Conservation (phyloP, 2,888 invertebrate species). For the Cosmia pyralina region DNA sequence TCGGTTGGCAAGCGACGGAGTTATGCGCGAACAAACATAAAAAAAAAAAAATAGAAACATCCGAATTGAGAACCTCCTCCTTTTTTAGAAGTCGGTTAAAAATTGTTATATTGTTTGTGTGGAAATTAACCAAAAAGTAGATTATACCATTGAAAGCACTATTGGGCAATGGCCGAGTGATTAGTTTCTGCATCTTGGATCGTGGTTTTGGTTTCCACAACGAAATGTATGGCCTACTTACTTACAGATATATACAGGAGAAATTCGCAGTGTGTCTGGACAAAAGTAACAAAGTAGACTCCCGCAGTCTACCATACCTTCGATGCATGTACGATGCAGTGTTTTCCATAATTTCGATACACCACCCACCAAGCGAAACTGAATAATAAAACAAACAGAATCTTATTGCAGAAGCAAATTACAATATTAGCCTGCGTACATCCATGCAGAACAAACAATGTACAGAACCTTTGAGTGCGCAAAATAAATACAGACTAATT, state of each 20-base stretch:
- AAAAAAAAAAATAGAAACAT: too few relatives aligned
- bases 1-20: too few relatives aligned
- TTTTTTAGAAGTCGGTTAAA: too few relatives aligned
- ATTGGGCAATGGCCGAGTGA: too few relatives aligned
- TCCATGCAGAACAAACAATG: slow-evolving; percentile 49
- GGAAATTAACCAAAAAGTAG: neutral
- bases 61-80: too few relatives aligned
- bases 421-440: slow-evolving; percentile 55
- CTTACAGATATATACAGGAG: neutral
- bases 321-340: too few relatives aligned
- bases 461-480: slow-evolving; percentile 45
- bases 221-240: neutral
- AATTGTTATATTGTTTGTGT: neutral
- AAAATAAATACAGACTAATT: slow-evolving; percentile 57
- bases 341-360: neutral
- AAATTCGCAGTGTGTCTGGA: neutral
- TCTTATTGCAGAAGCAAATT: slow-evolving; percentile 34
- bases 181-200: neutral
- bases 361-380: neutral
- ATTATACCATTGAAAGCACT: neutral
- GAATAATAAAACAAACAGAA: slow-evolving; percentile 27
- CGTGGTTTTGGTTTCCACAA: neutral
- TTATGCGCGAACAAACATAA: too few relatives aligned
- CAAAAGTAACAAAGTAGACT: neutral
- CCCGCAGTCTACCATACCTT: too few relatives aligned